Evolutionary conservation across 2,888 invertebrate genomes (phyloP).

Genomic region (Hemicrepidius hirtus): DNA sequence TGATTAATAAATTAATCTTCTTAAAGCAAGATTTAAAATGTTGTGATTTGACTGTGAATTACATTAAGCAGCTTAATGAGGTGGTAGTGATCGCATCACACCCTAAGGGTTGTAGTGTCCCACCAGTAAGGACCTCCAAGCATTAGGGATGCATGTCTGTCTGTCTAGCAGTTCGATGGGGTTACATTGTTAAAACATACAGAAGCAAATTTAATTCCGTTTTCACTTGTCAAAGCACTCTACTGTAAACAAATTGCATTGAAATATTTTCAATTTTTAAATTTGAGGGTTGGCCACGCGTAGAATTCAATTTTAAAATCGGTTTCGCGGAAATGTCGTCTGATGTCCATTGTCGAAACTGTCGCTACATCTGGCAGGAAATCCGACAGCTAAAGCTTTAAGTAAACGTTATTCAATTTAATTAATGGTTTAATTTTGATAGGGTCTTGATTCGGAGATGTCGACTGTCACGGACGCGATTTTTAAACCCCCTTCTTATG

Average conservation of each 20-base stretch:
- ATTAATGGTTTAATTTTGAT: constrained; percentile 69
- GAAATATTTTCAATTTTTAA: constrained; percentile 71
- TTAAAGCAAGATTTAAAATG: constrained; percentile 3
- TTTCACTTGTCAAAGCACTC: constrained; percentile 69
- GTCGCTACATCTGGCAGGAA: constrained; percentile 71
- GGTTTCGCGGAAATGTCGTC: constrained; percentile 69
- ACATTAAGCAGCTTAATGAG: constrained; percentile 43
- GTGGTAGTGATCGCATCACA: constrained; percentile 38
- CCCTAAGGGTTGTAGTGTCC: constrained; percentile 49
- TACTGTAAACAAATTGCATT: constrained; percentile 72
- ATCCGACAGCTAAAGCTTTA: constrained; percentile 66
- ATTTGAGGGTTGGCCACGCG: constrained; percentile 64
- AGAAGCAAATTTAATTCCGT: constrained; percentile 69
- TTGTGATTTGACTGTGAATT: constrained; percentile 31
- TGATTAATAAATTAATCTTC: constrained; percentile 17
- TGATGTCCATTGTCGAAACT: constrained; percentile 68
- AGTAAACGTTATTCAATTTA: constrained; percentile 69
- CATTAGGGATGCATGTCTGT: constrained; percentile 67
- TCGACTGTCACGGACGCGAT: constrained; percentile 59
- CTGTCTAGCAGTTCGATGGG: constrained; percentile 64
- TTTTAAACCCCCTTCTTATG: constrained; percentile 54
- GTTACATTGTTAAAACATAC: constrained; percentile 69
- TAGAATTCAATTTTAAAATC: constrained; percentile 67
- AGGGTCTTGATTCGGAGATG: constrained; percentile 60
- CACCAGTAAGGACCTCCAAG: constrained; percentile 57